Conservation (phyloP, 2,888 invertebrate genomes). For the Ormyrus pomaceus region DNA sequence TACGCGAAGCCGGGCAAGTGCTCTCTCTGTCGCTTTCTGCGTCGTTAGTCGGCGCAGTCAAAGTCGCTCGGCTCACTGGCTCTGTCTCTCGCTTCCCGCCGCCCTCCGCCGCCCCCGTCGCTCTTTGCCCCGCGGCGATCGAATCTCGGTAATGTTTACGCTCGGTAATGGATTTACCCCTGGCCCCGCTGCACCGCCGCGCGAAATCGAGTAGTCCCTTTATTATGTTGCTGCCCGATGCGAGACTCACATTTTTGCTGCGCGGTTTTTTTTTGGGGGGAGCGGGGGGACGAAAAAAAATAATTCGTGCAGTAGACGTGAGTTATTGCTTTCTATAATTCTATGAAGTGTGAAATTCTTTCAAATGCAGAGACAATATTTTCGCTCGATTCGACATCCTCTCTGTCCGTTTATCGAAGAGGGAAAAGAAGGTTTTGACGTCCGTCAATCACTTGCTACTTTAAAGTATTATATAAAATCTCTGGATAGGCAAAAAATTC, state of each 20-base stretch:
- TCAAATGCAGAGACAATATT: no score
- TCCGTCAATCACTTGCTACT: no score
- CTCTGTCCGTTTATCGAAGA: no score
- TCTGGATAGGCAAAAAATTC: no score
- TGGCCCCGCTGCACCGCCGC: constrained; percentile 27
- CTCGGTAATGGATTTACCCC: constrained; percentile 55
- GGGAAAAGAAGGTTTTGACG: no score
- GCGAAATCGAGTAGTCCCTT: constrained; percentile 9
- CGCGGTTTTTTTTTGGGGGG: neutral
- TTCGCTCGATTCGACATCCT: no score
- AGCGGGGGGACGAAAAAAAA: no score
- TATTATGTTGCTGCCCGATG: neutral
- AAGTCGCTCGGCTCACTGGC: constrained; percentile 15
- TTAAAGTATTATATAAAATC: no score
- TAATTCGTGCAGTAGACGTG: no score
- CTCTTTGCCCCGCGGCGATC: constrained; percentile 13
- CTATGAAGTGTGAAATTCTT: no score
- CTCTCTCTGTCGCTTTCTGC: constrained; percentile 26
- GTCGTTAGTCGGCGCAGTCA: constrained; percentile 21
- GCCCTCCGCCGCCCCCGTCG: neutral
- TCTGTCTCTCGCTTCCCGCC: neutral
- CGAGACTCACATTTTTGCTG: constrained; percentile 19
- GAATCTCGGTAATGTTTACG: constrained; percentile 43
- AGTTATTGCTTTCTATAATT: no score
- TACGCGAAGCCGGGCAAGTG: constrained; percentile 9